Base-by-base conservation (phyloP, 2,797 vertebrate species). In the Anguilla megastoma region DNA sequence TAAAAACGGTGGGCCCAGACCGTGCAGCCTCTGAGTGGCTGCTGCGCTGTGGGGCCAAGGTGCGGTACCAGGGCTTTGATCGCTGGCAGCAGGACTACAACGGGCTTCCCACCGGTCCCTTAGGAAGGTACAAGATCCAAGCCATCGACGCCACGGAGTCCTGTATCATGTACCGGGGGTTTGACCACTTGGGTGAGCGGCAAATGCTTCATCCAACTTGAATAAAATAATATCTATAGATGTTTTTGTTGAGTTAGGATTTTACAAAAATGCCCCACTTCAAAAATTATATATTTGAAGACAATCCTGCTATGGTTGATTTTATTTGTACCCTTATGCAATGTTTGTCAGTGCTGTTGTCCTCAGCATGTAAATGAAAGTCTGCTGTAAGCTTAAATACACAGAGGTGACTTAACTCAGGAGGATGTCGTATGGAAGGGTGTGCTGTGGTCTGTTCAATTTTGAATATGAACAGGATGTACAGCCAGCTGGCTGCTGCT, bases 11-110 rank as follows among this genome's bases (percentile, higher is more conserved):
- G 0, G 99, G 98, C 0, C 98, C 98, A 0, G 97, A 99, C 90
- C 95, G 97, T 74, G 98, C 98, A 0, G 98, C 99, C 0, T 97
- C 98, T 0, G 99, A 99, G 91, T 99, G 99, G 98, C 96, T 99
- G 84, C 93, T 99, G 90, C 97, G 98, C 7, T 99, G 99, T 0
- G 98, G 99, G 0, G 98, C 98, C 10, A 93, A 94, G 90, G 98
- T 99, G 21, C 93, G 97, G 30, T 99, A 96, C 87, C 92, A 94
- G 7, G 98, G 98, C 92, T 97, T 97, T 7, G 96, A 98, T 2
- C 97, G 93, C 66, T 99, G 97, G 97, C 98, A 99, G 79, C 95
- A 95, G 0, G 98, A 99, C 95, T 99, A 99, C 95, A 99, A 98
- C 0, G 95, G 89, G 0, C 97, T 99, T 88, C 98, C 99, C 0